Percentiles rank a stretch among this genome's conserved stretches.
Conservation (phyloP, 2,888 invertebrate species). For the Uropetala carovei region DNA sequence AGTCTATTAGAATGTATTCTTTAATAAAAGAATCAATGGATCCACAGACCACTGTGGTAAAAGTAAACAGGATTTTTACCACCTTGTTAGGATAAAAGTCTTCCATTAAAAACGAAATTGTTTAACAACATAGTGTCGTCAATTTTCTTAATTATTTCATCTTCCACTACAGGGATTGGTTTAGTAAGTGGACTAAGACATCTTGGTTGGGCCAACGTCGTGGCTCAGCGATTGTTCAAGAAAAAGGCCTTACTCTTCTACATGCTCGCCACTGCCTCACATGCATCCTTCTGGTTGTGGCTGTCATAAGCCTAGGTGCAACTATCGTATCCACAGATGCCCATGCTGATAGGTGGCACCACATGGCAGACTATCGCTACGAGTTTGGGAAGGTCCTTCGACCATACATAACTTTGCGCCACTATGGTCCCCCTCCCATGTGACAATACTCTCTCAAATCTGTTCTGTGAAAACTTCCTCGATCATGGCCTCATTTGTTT, state of each 20-base stretch:
- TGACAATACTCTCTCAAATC: slow-evolving; percentile 53
- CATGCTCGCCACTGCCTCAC: slow-evolving; percentile 59
- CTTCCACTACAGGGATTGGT: slow-evolving; percentile 35
- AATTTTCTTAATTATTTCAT: not conserved
- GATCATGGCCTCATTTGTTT: slow-evolving; percentile 53
- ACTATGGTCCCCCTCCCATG: slow-evolving; percentile 45
- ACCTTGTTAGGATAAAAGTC: no score
- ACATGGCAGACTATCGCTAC: slow-evolving; percentile 17
- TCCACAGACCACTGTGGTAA: no score
- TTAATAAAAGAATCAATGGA: no score
- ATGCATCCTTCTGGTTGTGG: slow-evolving; percentile 46
- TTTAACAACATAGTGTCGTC: no score
- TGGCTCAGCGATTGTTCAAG: slow-evolving; percentile 49
- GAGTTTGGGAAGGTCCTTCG: slow-evolving; percentile 41
- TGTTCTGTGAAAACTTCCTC: slow-evolving; percentile 43
- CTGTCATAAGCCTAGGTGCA: slow-evolving; percentile 57
- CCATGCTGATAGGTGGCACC: slow-evolving; percentile 40
- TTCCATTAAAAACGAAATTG: no score
- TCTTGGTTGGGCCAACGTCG: slow-evolving; percentile 31
- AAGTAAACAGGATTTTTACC: no score
- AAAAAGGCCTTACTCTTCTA: slow-evolving; percentile 55
- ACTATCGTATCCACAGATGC: slow-evolving; percentile 55
- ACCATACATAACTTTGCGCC: slow-evolving; percentile 39
- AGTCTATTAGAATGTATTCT: no score
- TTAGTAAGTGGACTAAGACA: slow-evolving; percentile 9